Evolutionary conservation across 1,140 invertebrate genomes (phyloP).

Genomic region (Meloidogyne chitwoodi): DNA sequence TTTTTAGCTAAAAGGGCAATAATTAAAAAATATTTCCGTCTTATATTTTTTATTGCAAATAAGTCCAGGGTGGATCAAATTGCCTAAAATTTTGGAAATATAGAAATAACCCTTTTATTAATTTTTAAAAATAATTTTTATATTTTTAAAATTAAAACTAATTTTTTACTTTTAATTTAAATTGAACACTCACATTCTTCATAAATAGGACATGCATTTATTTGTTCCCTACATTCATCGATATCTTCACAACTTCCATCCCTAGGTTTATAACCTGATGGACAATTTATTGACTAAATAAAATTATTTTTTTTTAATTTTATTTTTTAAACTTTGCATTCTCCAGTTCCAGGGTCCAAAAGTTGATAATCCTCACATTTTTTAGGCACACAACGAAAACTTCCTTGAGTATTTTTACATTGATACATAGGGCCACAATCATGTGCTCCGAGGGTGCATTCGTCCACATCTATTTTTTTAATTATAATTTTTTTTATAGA

Average conservation of each 20-base stretch:
- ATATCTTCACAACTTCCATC: constrained; percentile 70
- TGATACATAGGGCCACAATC: constrained; percentile 75
- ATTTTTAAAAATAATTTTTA: too few relatives aligned
- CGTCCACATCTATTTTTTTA: constrained; percentile 12
- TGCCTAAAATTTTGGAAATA: too few relatives aligned
- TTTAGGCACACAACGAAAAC: constrained; percentile 71
- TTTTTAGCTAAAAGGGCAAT: too few relatives aligned
- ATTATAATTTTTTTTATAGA: not conserved
- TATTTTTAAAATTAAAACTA: too few relatives aligned
- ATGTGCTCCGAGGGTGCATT: constrained; percentile 73
- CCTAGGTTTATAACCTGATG: constrained; percentile 62
- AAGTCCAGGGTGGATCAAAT: too few relatives aligned
- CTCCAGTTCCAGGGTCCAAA: constrained; percentile 52
- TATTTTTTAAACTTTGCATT: constrained; percentile 42
- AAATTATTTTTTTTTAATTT: not conserved
- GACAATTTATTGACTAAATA: constrained; percentile 61
- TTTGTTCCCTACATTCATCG: constrained; percentile 73
- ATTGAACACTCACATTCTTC: constrained; percentile 69
- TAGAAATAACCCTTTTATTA: too few relatives aligned
- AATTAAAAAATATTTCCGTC: too few relatives aligned
- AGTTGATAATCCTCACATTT: constrained; percentile 62
- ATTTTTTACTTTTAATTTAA: not conserved
- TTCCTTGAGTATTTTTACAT: constrained; percentile 79
- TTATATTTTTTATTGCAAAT: too few relatives aligned
- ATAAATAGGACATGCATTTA: constrained; percentile 67